Conservation (phyloP, 2,113 vertebrate species). For the Climacteris rufus region DNA sequence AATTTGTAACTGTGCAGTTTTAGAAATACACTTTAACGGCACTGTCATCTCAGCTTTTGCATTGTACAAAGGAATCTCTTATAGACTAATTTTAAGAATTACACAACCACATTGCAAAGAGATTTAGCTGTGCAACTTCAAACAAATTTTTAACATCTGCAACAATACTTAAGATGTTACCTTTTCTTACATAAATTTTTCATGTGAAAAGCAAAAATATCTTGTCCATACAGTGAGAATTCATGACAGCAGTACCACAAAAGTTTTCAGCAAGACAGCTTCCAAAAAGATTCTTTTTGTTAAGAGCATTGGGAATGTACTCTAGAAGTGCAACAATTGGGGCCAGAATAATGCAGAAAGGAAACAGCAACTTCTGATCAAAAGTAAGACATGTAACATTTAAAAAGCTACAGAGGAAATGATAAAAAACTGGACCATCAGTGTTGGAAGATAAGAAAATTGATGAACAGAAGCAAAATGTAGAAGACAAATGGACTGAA, state of each 20-base stretch:
- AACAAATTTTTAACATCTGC: not conserved
- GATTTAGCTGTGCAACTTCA: not conserved
- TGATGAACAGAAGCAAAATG: slow-evolving; percentile 37
- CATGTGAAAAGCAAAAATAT: slow-evolving; percentile 31
- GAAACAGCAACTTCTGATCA: slow-evolving; percentile 61
- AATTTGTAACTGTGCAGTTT: not conserved
- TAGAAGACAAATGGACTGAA: not conserved
- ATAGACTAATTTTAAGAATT: not conserved
- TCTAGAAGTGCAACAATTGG: slow-evolving; percentile 62
- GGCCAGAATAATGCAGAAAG: slow-evolving; percentile 68
- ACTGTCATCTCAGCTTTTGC: not conserved
- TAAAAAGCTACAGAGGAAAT: slow-evolving; percentile 42
- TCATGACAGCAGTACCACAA: slow-evolving; percentile 42
- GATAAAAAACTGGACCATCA: slow-evolving; percentile 50
- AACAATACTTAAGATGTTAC: not conserved
- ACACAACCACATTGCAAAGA: not conserved
- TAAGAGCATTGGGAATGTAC: slow-evolving; percentile 68
- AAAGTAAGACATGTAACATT: slow-evolving; percentile 45
- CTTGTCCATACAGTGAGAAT: slow-evolving; percentile 50
- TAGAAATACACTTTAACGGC: not conserved
- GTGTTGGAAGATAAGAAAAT: slow-evolving; percentile 48
- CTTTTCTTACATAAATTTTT: not conserved
- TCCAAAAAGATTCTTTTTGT: slow-evolving; percentile 72
- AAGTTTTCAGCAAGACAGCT: slow-evolving; percentile 42
- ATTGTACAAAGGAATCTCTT: not conserved